Evolutionary conservation across 2,797 vertebrate species (phyloP).

Genomic region (Orientallactaga sibirica): DNA sequence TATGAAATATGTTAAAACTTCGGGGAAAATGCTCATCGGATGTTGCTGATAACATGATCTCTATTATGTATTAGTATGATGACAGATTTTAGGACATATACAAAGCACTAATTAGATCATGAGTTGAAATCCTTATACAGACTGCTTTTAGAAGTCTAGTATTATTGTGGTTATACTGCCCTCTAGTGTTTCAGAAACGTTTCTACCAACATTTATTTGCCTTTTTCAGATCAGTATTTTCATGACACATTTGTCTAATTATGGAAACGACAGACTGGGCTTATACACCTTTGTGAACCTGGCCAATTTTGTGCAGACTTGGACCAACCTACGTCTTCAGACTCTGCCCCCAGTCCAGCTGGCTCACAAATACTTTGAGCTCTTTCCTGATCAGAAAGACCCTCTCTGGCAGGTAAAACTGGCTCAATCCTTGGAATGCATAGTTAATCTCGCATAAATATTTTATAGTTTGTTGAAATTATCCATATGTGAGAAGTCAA

Average conservation of each 20-base stretch:
- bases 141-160: rapidly evolving
- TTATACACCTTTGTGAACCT: slow-evolving; percentile 97
- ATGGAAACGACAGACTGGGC: slow-evolving; percentile 91
- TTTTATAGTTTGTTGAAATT: not conserved
- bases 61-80: not conserved
- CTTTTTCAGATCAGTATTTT: slow-evolving; percentile 95
- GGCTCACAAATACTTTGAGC: slow-evolving; percentile 96
- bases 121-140: not conserved
- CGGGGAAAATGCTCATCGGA: not conserved
- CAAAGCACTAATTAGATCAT: not conserved
- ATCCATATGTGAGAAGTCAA: slow-evolving; percentile 35
- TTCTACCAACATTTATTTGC: not conserved
- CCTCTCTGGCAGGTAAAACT: slow-evolving; percentile 97
- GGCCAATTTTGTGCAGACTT: slow-evolving; percentile 96
- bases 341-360: slow-evolving; percentile 95
- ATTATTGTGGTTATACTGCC: slow-evolving; percentile 78
- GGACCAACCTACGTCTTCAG: slow-evolving; percentile 96
- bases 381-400: slow-evolving; percentile 97
- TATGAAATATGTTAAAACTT: slow-evolving; percentile 1
- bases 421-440: slow-evolving; percentile 13
- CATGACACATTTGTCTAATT: slow-evolving; percentile 95
- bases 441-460: not conserved
- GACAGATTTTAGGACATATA: not conserved
- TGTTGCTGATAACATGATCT: not conserved
- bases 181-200: slow-evolving; percentile 77